Base-by-base conservation (phyloP, 2,888 invertebrate genomes). In the Drosophila meridionalis region DNA sequence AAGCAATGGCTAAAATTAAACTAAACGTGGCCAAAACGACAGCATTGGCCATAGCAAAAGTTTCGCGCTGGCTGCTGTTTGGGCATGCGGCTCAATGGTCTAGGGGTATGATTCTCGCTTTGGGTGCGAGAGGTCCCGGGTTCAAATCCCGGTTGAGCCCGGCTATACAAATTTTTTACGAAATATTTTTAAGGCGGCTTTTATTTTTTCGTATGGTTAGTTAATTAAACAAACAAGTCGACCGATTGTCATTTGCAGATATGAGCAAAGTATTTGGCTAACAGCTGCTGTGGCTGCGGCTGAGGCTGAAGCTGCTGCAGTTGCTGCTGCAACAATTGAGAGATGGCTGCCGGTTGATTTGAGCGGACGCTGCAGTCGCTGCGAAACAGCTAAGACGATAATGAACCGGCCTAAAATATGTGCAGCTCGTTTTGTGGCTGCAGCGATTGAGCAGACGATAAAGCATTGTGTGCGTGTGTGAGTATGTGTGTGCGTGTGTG, bases 131-230 rank as follows among this genome's bases (percentile, higher is more conserved):
- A 92, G 92, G 92, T 92, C 92, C 92, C 92, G 92, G 92, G 92
- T 92, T 92, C 92, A 92, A 92, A 92, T 92, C 92, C 92, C 92
- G 92, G 92, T 92, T 92, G 92, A 92, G 92, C 92, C 92, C 92
- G 64, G 64, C 20, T 3, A 67, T 58, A 38, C 7, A 52, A 47
- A 45, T 78, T 64, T n/a, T 64, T 63, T 64, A 43, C 8, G 7
- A 67, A 26, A 60, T 28, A 69, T 63, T 72, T 61, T 69, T 47
- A 12, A 38, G 59, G 26, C 45, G 20, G 11, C 4, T 40, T 28
- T 55, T 40, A 47, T 28, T 43, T 43, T 59, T 45, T 36, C 55
- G 36, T 47, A 52, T 32, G 71, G 62, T 48, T 48, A 62, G 75
- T 83, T 83, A 86, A 86, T 88, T 86, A 86, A 88, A 80, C 69